Conservation (phyloP, 2,888 invertebrate species). For the Cheilosia vernalis region DNA sequence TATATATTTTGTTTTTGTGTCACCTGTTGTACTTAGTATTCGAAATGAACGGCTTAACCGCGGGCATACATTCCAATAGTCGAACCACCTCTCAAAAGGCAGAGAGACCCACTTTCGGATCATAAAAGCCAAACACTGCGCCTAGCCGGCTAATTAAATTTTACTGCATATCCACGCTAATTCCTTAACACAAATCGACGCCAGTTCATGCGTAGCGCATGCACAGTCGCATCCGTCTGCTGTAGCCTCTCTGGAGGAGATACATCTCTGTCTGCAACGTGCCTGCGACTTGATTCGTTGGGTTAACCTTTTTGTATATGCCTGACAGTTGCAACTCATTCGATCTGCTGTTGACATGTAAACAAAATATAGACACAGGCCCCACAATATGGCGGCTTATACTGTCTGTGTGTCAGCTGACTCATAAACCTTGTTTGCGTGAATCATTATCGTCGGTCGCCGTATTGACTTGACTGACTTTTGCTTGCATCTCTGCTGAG, state of each 20-base stretch:
- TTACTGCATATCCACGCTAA: constrained; percentile 45
- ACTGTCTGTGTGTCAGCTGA: background rate
- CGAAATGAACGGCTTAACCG: constrained; percentile 13
- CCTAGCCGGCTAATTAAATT: constrained; percentile 47
- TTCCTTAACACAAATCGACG: constrained; percentile 28
- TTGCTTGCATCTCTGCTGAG: constrained; percentile 6
- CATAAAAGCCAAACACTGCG: constrained; percentile 17
- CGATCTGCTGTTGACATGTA: constrained; percentile 28
- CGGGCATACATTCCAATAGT: constrained; percentile 17
- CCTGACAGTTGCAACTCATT: constrained; percentile 29
- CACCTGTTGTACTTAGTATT: background rate
- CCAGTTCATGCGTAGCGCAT: constrained; percentile 20
- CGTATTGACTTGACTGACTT: constrained; percentile 20
- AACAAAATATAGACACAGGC: background rate
- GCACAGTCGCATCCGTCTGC: constrained; percentile 1
- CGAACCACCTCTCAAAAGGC: constrained; percentile 10
- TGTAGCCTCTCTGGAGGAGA: background rate
- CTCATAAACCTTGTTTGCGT: constrained; percentile 42
- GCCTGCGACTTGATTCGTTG: constrained; percentile 30
- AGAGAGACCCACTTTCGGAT: constrained; percentile 28
- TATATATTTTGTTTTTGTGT: too few species aligned
- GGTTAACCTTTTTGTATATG: constrained; percentile 21
- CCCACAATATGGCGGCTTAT: background rate
- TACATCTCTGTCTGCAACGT: constrained; percentile 17
- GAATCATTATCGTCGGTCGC: constrained; percentile 35